Evolutionary conservation across 1,140 invertebrate genomes (phyloP).

Genomic region (Zophobas atratus): DNA sequence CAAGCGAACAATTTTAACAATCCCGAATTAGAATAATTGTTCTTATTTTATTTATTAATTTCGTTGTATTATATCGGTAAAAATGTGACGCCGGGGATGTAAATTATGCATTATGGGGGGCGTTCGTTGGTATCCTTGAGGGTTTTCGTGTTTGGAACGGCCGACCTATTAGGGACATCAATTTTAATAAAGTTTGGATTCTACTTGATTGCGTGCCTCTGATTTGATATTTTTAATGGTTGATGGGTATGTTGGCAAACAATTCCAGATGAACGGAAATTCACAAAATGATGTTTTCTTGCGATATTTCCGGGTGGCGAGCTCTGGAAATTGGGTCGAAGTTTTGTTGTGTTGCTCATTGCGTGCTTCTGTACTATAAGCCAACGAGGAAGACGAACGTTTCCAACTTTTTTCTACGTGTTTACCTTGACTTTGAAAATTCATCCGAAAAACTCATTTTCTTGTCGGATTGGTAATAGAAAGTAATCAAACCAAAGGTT

Average conservation of each 20-base stretch:
- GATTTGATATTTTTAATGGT: slow-evolving; percentile 10
- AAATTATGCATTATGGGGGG: slow-evolving; percentile 30
- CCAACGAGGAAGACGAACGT: too few species aligned
- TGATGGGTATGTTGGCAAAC: slow-evolving; percentile 7
- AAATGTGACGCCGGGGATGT: slow-evolving; percentile 23
- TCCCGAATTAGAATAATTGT: slow-evolving; percentile 38
- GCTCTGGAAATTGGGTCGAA: background rate
- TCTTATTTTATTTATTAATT: slow-evolving; percentile 37
- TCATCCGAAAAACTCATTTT: too few species aligned
- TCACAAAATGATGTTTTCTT: background rate
- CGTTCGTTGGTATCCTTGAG: slow-evolving; percentile 34
- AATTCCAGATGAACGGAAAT: background rate
- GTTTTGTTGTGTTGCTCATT: background rate
- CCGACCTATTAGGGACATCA: slow-evolving; percentile 30
- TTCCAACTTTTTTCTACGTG: too few species aligned
- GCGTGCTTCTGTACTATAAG: too few species aligned
- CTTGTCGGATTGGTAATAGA: too few species aligned
- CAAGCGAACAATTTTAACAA: slow-evolving; percentile 18
- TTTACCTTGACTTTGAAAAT: too few species aligned
- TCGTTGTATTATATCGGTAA: slow-evolving; percentile 32
- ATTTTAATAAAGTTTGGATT: slow-evolving; percentile 32
- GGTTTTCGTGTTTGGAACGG: slow-evolving; percentile 32
- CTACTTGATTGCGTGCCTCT: slow-evolving; percentile 11
- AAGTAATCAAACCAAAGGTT: too few species aligned
- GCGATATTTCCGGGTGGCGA: too few species aligned